Evolutionary conservation across 2,888 invertebrate species (phyloP), one percentile per base, ranked within the genome.

Genomic region (Xestobium rufovillosum): DNA sequence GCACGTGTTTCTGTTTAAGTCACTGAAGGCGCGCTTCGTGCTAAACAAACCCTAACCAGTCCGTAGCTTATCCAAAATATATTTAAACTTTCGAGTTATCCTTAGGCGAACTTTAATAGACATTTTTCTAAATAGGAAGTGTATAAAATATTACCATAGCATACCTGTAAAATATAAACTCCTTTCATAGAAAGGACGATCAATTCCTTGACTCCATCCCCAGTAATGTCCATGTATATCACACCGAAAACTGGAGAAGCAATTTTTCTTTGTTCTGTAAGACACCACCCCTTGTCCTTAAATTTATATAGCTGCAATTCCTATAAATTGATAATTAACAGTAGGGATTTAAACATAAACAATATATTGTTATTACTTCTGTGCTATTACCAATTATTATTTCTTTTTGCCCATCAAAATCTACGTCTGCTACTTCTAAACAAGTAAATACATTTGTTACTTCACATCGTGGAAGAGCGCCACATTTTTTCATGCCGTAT

Each of bases 361-460:
- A 31, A 30, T 6, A 29, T n/a, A n/a, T 19, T 3, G 28, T 16
- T 43, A 36, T 47, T 56, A 73, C 75, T 60, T 78, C 75, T 19
- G 75, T 75, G 59, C 78, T 80, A 6, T 76, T 81, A 36, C 83
- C 82, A 19, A 83, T 60, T 13, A 83, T 52, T 38, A 83, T 73
- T 65, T 83, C 83, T 51, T 76, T 72, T 36, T 67, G 59, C 1
- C 80, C 78, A 61, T 83, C 82, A 68, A 82, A 76, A 59, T 83
- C 78, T 33, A 83, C 66, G 59, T 83, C 83, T 3, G 75, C 75
- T 8, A 77, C 67, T 52, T 73, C 72, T 17, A 72, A 71, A 48
- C 76, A 75, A n/a, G 77, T 61, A 23, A 75, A 69, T 41, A 73
- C 68, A 54, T 77, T 79, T 45, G 67, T 73, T 26, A 64, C 60